Evolutionary conservation across 2,113 vertebrate genomes (phyloP).

Genomic region (Pogona vitticeps): DNA sequence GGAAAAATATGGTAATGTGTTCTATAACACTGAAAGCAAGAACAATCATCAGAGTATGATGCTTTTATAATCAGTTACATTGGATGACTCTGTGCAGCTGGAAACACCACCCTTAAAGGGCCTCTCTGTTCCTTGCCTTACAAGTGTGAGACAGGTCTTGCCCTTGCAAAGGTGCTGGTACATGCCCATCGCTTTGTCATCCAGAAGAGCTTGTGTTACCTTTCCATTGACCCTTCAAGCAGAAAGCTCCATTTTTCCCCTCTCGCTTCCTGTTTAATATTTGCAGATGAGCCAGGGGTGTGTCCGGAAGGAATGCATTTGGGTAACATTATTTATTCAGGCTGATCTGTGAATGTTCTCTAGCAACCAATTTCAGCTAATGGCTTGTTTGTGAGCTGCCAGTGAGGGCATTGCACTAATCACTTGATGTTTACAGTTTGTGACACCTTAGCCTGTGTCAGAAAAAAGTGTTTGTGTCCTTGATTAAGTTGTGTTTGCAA

Average conservation of each 20-base stretch:
- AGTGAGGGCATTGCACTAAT: not conserved
- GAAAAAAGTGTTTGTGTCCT: not conserved
- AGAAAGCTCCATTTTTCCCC: not conserved
- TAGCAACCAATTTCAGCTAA: not conserved
- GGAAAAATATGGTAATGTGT: no score
- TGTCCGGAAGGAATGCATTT: not conserved
- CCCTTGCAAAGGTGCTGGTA: not conserved
- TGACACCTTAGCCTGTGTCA: not conserved
- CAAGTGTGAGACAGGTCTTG: not conserved
- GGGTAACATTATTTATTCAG: not conserved
- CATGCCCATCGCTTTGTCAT: not conserved
- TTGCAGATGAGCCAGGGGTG: not conserved
- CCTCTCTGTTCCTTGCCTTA: not conserved
- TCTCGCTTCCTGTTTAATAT: no score
- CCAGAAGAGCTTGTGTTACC: not conserved
- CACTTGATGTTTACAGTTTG: not conserved
- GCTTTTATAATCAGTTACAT: not conserved
- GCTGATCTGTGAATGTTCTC: not conserved
- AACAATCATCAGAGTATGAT: no score
- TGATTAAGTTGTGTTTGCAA: slow-evolving; percentile 1
- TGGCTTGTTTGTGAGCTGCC: not conserved
- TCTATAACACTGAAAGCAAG: not conserved
- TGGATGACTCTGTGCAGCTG: not conserved
- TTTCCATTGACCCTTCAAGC: not conserved
- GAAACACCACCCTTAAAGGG: not conserved